phyloP scores from a whole-genome alignment of 1,140 invertebrate species.

The Paralvinella palmiformis region DNA sequence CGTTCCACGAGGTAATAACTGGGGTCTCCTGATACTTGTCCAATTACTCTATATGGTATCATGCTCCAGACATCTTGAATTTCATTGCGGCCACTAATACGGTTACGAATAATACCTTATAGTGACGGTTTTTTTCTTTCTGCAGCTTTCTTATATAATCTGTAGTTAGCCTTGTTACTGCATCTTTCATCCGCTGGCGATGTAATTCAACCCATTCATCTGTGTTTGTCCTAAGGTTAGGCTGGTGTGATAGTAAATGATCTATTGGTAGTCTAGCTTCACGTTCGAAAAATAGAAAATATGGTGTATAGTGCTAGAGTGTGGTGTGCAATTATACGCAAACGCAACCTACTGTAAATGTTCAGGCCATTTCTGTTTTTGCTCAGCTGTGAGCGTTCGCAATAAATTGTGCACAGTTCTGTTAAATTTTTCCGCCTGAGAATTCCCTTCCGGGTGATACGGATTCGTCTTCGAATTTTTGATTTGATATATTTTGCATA shows the following conservation, averaged over 20 bases:
- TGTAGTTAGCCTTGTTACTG: too few relatives aligned
- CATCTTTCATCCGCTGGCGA: not conserved
- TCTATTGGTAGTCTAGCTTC: not conserved
- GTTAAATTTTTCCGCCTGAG: constrained; percentile 18
- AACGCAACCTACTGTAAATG: constrained; percentile 13
- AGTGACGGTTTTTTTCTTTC: too few relatives aligned
- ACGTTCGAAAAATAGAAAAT: not conserved
- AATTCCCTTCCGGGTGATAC: constrained; percentile 14
- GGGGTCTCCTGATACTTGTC: too few relatives aligned
- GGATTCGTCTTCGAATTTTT: constrained; percentile 14
- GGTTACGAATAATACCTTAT: too few relatives aligned
- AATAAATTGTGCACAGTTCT: constrained; percentile 17
- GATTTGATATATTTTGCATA: constrained; percentile 13
- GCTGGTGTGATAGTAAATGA: not conserved
- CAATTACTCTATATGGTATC: too few relatives aligned
- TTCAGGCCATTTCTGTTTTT: constrained; percentile 21
- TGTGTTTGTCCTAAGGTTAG: not conserved
- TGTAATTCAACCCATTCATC: constrained; percentile 1
- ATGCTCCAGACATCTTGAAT: too few relatives aligned
- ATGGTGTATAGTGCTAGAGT: not conserved
- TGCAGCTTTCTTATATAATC: too few relatives aligned
- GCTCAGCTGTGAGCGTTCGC: constrained; percentile 13
- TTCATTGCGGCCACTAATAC: too few relatives aligned
- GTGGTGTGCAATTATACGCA: constrained; percentile 19
- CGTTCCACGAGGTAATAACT: too few relatives aligned